Percentiles rank a stretch among this genome's conserved stretches.
Evolutionary conservation across 2,113 vertebrate genomes (phyloP).

Genomic region (Hipposideros armiger): DNA sequence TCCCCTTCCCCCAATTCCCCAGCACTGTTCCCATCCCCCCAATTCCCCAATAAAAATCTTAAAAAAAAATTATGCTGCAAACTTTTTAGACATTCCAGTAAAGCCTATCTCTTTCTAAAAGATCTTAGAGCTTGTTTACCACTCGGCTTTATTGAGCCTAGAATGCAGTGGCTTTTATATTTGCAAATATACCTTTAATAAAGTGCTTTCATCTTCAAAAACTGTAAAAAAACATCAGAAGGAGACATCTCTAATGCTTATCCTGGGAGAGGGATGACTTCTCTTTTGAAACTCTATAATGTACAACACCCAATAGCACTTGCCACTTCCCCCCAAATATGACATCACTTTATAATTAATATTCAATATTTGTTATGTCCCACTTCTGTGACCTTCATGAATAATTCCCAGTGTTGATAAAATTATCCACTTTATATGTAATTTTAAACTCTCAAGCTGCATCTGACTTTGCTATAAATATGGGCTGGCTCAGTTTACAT

Average conservation of each 20-base stretch:
- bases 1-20: too few relatives aligned
- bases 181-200: background rate
- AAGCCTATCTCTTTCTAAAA: background rate
- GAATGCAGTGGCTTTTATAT: background rate
- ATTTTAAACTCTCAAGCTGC: background rate
- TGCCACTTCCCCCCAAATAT: background rate
- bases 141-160: background rate
- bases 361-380: background rate
- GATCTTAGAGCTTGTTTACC: background rate
- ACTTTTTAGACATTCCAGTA: background rate
- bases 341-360: background rate
- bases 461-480: background rate
- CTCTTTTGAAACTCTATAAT: background rate
- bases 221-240: background rate
- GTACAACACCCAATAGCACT: background rate
- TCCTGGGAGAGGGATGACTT: background rate
- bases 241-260: background rate
- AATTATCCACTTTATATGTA: background rate
- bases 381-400: background rate
- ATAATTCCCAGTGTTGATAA: background rate
- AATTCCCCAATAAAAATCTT: too few relatives aligned
- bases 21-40: too few relatives aligned
- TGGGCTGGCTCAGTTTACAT: background rate
- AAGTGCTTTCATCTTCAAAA: background rate
- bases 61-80: background rate